These are phyloP conservation scores for Tetramorium bicarinatum DNA, from an alignment of 2,888 invertebrate genomes.

Conservation along the genomic window DNA sequence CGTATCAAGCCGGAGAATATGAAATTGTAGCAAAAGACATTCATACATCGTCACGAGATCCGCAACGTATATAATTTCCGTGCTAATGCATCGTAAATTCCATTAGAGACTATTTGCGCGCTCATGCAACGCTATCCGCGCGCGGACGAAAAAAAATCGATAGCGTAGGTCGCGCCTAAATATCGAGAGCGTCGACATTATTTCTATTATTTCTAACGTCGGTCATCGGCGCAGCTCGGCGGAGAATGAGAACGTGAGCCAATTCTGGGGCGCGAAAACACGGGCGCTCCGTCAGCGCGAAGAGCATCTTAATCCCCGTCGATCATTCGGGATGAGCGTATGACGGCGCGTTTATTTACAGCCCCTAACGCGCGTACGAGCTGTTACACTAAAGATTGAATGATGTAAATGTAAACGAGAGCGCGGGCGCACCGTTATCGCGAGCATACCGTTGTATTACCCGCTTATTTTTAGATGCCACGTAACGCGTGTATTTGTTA, in stretches of 20 bases:
- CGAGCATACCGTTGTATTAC: constrained; percentile 7
- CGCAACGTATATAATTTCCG: constrained; percentile 22
- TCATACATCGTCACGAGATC: constrained; percentile 16
- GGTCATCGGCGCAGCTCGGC: not conserved
- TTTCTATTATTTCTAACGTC: not conserved
- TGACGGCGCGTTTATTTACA: constrained; percentile 49
- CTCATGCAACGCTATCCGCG: not conserved
- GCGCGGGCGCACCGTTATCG: constrained; percentile 27
- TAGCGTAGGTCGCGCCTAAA: not conserved
- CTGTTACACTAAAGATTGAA: constrained; percentile 20
- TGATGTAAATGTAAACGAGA: constrained; percentile 11
- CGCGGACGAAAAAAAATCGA: not conserved
- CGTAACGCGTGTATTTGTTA: constrained; percentile 45
- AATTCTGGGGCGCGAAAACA: not conserved
- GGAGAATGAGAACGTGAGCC: too few species aligned
- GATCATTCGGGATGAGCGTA: constrained; percentile 51
- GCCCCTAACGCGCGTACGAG: not conserved
- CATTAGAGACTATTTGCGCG: not conserved
- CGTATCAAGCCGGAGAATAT: constrained; percentile 17
- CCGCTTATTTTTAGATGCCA: constrained; percentile 46
- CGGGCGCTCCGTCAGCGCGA: not conserved
- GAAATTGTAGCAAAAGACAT: constrained; percentile 10
- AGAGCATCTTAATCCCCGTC: constrained; percentile 50
- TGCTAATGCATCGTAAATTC: constrained; percentile 14
- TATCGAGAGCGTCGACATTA: not conserved